Evolutionary conservation across 2,797 vertebrate species (phyloP).

Genomic region (Phataginus tetradactyla): DNA sequence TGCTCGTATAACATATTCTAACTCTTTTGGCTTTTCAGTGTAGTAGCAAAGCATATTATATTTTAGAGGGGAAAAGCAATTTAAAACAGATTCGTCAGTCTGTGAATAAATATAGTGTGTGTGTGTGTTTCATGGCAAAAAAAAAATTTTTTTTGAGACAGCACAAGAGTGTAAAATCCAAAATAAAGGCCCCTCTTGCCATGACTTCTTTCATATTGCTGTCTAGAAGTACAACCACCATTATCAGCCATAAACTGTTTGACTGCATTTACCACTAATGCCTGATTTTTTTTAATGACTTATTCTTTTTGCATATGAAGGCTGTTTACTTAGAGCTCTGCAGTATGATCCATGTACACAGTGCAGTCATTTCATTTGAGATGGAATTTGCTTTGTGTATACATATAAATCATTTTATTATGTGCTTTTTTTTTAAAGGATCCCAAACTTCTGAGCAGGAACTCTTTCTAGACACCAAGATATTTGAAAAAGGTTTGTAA

Average conservation of each 20-base stretch:
- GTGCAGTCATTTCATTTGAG: conserved; percentile 19
- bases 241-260: neutral
- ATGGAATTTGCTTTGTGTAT: neutral
- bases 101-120: neutral
- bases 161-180: neutral
- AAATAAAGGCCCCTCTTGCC: neutral
- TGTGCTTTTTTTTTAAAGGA: conserved; percentile 79
- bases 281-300: conserved; percentile 3
- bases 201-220: neutral
- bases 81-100: conserved; percentile 5
- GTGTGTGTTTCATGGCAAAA: neutral
- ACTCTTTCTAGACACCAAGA: conserved; percentile 88
- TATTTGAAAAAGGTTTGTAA: conserved; percentile 90
- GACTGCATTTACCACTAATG: neutral
- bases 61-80: neutral
- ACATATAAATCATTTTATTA: conserved; percentile 28
- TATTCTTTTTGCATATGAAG: conserved; percentile 6
- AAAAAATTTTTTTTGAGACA: neutral
- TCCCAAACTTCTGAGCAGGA: conserved; percentile 89
- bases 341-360: neutral
- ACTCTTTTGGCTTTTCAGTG: neutral
- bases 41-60: neutral
- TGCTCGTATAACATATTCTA: neutral
- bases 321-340: neutral
- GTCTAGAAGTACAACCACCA: neutral